Conservation (phyloP, 2,888 invertebrate species). For the Selenia dentaria region DNA sequence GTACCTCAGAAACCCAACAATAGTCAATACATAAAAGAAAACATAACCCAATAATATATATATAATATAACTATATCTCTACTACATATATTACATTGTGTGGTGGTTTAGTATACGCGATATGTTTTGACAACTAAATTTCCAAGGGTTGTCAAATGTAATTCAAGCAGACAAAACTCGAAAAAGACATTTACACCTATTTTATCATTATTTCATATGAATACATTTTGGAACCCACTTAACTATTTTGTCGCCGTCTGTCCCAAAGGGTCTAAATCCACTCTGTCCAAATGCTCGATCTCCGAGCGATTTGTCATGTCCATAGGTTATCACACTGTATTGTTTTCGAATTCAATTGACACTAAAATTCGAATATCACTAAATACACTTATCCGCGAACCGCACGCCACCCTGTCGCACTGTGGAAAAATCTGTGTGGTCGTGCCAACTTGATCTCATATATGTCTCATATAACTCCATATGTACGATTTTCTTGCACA, state of each 20-base stretch:
- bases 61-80: too few species aligned
- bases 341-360: conserved; percentile 38
- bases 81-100: too few species aligned
- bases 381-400: conserved; percentile 40
- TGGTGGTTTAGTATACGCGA: too few species aligned
- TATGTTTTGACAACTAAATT: too few species aligned
- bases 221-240: background rate
- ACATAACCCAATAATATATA: too few species aligned
- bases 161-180: too few species aligned
- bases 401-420: conserved; percentile 38
- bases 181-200: too few species aligned
- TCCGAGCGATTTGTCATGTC: conserved; percentile 50
- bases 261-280: conserved; percentile 21
- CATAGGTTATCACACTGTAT: conserved; percentile 32
- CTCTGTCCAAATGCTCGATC: conserved; percentile 40
- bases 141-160: too few species aligned
- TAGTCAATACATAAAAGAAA: too few species aligned
- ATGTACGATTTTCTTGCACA: too few species aligned
- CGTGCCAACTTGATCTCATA: background rate
- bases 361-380: conserved; percentile 23
- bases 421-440: conserved; percentile 4
- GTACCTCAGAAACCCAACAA: too few species aligned
- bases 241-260: background rate
- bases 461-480: too few species aligned
- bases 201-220: background rate